Conservation (phyloP, 1,140 invertebrate genomes). For the Ruditapes philippinarum region DNA sequence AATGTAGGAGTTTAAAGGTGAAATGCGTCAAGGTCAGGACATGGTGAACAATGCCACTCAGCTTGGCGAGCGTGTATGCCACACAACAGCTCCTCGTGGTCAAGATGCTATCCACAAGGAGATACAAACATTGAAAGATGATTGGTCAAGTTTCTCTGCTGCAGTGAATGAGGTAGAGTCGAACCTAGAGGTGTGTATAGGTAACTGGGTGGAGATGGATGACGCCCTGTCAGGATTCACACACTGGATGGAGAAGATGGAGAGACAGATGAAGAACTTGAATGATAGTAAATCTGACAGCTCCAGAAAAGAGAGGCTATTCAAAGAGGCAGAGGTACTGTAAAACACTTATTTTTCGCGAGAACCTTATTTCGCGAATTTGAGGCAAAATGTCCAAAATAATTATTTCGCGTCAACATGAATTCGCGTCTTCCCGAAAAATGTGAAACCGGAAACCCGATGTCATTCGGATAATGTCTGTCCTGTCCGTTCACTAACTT, state of each 20-base stretch:
- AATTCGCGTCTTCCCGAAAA: too few species aligned
- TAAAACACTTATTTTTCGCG: too few species aligned
- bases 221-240: slow-evolving; percentile 92
- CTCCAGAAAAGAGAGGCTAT: slow-evolving; percentile 94
- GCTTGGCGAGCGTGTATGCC: slow-evolving; percentile 78
- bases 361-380: too few species aligned
- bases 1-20: slow-evolving; percentile 80
- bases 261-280: slow-evolving; percentile 94
- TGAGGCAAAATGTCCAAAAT: too few species aligned
- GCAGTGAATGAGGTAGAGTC: slow-evolving; percentile 89
- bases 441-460: too few species aligned
- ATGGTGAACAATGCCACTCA: slow-evolving; percentile 80
- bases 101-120: slow-evolving; percentile 82
- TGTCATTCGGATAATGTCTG: too few species aligned
- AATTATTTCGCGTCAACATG: too few species aligned
- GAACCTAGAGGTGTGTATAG: slow-evolving; percentile 95
- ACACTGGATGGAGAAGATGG: slow-evolving; percentile 89
- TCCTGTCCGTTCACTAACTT: too few species aligned
- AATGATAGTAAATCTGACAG: slow-evolving; percentile 96
- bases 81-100: slow-evolving; percentile 79
- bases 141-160: slow-evolving; percentile 80
- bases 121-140: slow-evolving; percentile 80
- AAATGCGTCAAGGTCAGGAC: slow-evolving; percentile 79
- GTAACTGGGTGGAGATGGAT: slow-evolving; percentile 98
- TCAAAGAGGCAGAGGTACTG: slow-evolving; percentile 88